These are phyloP conservation scores for Microtus pennsylvanicus DNA, from an alignment of 2,113 vertebrate genomes.

Conservation along the genomic window DNA sequence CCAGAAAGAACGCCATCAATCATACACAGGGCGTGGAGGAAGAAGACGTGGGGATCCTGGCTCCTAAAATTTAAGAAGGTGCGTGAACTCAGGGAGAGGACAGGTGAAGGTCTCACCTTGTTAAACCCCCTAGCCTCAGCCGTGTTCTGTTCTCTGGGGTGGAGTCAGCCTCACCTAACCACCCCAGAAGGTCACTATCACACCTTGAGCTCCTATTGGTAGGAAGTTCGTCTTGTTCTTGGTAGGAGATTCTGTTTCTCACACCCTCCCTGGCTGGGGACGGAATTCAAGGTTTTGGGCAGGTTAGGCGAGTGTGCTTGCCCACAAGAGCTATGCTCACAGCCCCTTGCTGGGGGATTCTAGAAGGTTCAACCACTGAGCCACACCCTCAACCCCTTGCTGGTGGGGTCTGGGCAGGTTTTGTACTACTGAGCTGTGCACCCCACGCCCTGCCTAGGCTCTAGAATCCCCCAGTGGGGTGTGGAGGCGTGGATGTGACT, in stretches of 20 bases:
- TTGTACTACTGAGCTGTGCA: not conserved
- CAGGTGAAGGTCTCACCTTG: not conserved
- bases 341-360: not conserved
- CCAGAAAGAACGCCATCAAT: not conserved
- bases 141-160: not conserved
- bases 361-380: not conserved
- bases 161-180: not conserved
- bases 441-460: too few species aligned
- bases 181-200: not conserved
- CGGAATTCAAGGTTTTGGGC: not conserved
- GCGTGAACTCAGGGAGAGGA: too few species aligned
- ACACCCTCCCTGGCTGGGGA: not conserved
- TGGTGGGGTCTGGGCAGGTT: not conserved
- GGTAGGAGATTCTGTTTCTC: not conserved
- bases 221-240: not conserved
- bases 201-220: not conserved
- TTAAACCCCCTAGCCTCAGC: not conserved
- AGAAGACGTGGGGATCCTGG: not conserved
- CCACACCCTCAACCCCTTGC: not conserved
- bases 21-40: not conserved
- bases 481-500: not conserved
- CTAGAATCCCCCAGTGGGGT: not conserved
- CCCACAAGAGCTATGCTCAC: not conserved
- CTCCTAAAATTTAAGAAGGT: not conserved
- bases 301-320: not conserved